phyloP scores from a whole-genome alignment of 2,797 vertebrate species.

The Moxostoma hubbsi region DNA sequence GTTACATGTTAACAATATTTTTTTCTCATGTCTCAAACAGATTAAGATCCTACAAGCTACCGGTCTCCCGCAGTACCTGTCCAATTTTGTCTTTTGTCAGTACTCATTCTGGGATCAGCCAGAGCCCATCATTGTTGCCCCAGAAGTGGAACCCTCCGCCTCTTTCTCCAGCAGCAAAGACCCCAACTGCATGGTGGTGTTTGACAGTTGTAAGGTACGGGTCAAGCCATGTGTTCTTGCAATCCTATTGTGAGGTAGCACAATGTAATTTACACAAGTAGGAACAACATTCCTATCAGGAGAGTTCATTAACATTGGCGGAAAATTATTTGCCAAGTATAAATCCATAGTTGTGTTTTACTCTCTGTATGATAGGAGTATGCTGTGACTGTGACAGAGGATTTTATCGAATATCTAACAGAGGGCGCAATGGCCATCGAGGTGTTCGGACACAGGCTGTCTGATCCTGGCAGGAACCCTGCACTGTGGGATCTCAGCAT shows the following conservation, averaged over 20 bases:
- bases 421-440: slow-evolving; percentile 95
- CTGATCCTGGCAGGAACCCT: slow-evolving; percentile 87
- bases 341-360: neutral
- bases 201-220: slow-evolving; percentile 91
- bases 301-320: too few relatives aligned
- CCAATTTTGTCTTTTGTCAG: slow-evolving; percentile 97
- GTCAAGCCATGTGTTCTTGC: neutral
- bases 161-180: slow-evolving; percentile 86
- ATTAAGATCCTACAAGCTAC: slow-evolving; percentile 97
- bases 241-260: too few relatives aligned
- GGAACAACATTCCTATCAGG: too few relatives aligned
- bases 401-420: slow-evolving; percentile 94
- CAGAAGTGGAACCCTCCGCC: slow-evolving; percentile 88
- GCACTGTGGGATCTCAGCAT: slow-evolving; percentile 97
- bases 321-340: too few relatives aligned
- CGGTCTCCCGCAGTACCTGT: slow-evolving; percentile 92
- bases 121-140: slow-evolving; percentile 89
- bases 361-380: slow-evolving; percentile 80
- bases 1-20: neutral
- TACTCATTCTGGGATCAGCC: slow-evolving; percentile 94
- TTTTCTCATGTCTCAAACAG: slow-evolving; percentile 67
- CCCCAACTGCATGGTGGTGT: slow-evolving; percentile 97
- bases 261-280: too few relatives aligned
- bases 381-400: slow-evolving; percentile 88
- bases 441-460: slow-evolving; percentile 92